A percentile compares a stretch with the other conserved stretches of the same genome.
These are phyloP conservation scores for Zaprionus ghesquierei DNA, from an alignment of 1,140 invertebrate species.

Conservation along the genomic window DNA sequence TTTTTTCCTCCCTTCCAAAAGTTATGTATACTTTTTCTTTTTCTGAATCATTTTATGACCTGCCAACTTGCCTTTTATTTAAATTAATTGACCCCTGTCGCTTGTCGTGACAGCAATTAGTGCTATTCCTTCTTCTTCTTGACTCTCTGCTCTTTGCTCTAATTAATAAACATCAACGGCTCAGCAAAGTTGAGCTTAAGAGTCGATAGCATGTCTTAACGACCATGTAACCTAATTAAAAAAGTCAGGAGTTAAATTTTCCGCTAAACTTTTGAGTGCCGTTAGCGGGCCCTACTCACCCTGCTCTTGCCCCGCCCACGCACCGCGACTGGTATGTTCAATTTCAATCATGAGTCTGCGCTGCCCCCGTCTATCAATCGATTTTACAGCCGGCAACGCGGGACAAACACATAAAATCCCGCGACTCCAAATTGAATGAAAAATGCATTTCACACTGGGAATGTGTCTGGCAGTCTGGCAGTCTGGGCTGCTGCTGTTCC, in stretches of 20 bases:
- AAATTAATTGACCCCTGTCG: slow-evolving; percentile 76
- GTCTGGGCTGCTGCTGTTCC: slow-evolving; percentile 5
- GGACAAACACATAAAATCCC: slow-evolving; percentile 62
- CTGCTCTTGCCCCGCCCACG: background rate
- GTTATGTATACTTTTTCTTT: too few species aligned
- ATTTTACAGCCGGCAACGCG: slow-evolving; percentile 64
- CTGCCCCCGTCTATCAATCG: slow-evolving; percentile 72
- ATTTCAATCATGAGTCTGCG: slow-evolving; percentile 70
- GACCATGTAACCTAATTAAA: slow-evolving; percentile 73
- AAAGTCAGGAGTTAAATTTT: slow-evolving; percentile 60
- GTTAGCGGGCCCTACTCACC: background rate
- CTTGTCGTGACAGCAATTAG: slow-evolving; percentile 74
- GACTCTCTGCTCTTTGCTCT: slow-evolving; percentile 31
- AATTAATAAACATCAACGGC: slow-evolving; percentile 52
- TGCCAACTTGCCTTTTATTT: slow-evolving; percentile 72
- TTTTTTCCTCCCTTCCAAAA: background rate
- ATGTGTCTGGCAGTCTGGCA: background rate
- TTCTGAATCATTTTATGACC: slow-evolving; percentile 40
- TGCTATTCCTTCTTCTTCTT: slow-evolving; percentile 8
- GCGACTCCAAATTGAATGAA: slow-evolving; percentile 69
- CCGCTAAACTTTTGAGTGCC: slow-evolving; percentile 60
- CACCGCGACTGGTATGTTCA: slow-evolving; percentile 20
- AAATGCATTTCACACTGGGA: slow-evolving; percentile 69
- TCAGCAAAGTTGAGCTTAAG: slow-evolving; percentile 32
- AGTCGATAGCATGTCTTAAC: slow-evolving; percentile 48